phyloP scores from a whole-genome alignment of 2,113 vertebrate genomes.

The Lanius collurio region DNA sequence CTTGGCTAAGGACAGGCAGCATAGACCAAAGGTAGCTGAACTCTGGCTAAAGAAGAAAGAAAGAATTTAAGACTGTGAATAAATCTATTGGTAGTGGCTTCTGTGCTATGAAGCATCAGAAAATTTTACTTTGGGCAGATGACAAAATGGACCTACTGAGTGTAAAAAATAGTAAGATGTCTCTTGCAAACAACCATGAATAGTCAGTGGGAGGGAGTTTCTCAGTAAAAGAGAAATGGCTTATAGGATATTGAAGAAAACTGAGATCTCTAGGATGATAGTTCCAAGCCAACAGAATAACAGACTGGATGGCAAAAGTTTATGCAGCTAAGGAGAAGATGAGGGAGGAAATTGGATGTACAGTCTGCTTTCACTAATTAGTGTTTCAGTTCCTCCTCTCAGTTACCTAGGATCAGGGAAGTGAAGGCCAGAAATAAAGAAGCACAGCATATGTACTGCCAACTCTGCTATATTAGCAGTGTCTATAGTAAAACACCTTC shows the following conservation, averaged over 20 bases:
- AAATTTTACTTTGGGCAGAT: background rate
- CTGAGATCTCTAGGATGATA: background rate
- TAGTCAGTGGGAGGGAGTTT: background rate
- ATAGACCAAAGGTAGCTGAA: background rate
- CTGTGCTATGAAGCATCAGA: background rate
- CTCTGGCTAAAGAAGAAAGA: background rate
- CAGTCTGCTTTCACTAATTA: constrained; percentile 4
- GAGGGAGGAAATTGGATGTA: background rate
- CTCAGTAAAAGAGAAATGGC: background rate
- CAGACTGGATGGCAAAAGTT: background rate
- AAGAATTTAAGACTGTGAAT: background rate
- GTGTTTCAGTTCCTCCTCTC: background rate
- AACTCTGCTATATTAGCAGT: background rate
- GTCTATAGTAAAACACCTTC: background rate
- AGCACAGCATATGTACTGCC: background rate
- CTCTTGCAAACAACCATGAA: background rate
- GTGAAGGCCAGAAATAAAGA: background rate
- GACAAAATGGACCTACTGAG: background rate
- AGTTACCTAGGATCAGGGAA: background rate
- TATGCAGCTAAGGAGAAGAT: background rate
- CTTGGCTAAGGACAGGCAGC: background rate
- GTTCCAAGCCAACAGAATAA: background rate
- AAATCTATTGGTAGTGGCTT: background rate
- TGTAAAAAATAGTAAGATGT: background rate
- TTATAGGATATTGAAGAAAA: background rate